Evolutionary conservation across 2,113 vertebrate genomes (phyloP).

Genomic region (Bombycilla garrulus): DNA sequence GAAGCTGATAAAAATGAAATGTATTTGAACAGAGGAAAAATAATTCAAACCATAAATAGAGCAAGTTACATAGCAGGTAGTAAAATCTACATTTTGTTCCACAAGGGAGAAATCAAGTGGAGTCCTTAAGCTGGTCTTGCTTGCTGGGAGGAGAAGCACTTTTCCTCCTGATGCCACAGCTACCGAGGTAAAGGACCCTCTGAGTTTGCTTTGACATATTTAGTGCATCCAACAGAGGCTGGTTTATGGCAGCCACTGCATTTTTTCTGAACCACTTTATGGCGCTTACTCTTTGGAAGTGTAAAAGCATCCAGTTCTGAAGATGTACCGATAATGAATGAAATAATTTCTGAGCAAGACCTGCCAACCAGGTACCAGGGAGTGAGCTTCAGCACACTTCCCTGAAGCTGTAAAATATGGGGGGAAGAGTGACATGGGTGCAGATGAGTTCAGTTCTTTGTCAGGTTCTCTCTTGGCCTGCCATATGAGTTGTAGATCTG

Average conservation of each 20-base stretch:
- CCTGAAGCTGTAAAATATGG: neutral
- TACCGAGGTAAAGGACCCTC: conserved; percentile 14
- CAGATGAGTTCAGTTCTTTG: conserved; percentile 17
- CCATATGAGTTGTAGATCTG: neutral
- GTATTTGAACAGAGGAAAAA: conserved; percentile 39
- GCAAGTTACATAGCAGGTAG: conserved; percentile 21
- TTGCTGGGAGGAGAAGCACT: neutral
- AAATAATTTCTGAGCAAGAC: conserved; percentile 11
- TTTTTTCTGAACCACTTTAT: conserved; percentile 40
- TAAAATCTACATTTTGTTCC: conserved; percentile 65
- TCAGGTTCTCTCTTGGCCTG: neutral
- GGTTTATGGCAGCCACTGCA: conserved; percentile 1
- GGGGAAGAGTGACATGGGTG: neutral
- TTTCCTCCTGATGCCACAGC: neutral
- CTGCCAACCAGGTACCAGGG: conserved; percentile 26
- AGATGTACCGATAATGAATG: neutral
- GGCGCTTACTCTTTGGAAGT: neutral
- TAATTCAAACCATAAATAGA: conserved; percentile 54
- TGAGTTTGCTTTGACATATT: conserved; percentile 55
- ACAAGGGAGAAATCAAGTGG: conserved; percentile 55
- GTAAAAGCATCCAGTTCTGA: neutral
- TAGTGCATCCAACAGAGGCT: conserved; percentile 17
- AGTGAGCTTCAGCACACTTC: neutral
- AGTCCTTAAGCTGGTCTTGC: conserved; percentile 44
- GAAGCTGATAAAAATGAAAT: conserved; percentile 45